Base-by-base conservation (phyloP, 1,140 invertebrate genomes). In the Drosophila sp. region DNA sequence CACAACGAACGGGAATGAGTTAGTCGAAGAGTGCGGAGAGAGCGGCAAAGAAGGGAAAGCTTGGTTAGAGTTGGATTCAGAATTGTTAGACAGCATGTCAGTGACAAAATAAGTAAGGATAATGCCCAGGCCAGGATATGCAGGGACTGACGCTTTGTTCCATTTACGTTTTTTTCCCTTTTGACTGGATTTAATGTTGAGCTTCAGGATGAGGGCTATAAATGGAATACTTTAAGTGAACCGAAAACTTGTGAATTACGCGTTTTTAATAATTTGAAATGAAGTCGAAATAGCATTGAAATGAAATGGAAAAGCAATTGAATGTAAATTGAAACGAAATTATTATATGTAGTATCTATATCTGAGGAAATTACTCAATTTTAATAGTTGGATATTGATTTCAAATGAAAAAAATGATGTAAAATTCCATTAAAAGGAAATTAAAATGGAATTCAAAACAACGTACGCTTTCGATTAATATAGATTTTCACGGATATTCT, bases 1-100 rank as follows among this genome's bases (percentile, higher is more conserved):
- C 55, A 74, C 72, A 55, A 17, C 6, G 44, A 47, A 47, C 25
- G 23, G 44, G 44, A 47, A 47, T 47, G 17, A 47, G 44, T 47
- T 25, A 6, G 44, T 25, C 25, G 6, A 6, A 8, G 23, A 23
- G 44, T 25, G 17, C 5, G 23, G 2, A 1, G 17, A 7, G 44
- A 7, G 44, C 0, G 17, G 5, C 5, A 6, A 23, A 47, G 17
- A 47, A 7, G 44, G 44, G 5, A 23, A 7, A 23, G 44, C 44
- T 27, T 17, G 44, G 44, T 27, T 17, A 50, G 44, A 50, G 44
- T 50, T 50, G 44, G 44, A 50, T 50, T 50, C 44, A 5, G 44
- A 50, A 50, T 50, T 50, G 44, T 50, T 50, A 50, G 44, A 50
- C 44, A 50, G 44, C 44, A 50, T 50, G 44, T 50, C 44, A 50